phyloP scores from a whole-genome alignment of 2,797 vertebrate genomes.

The Platalea minor region DNA sequence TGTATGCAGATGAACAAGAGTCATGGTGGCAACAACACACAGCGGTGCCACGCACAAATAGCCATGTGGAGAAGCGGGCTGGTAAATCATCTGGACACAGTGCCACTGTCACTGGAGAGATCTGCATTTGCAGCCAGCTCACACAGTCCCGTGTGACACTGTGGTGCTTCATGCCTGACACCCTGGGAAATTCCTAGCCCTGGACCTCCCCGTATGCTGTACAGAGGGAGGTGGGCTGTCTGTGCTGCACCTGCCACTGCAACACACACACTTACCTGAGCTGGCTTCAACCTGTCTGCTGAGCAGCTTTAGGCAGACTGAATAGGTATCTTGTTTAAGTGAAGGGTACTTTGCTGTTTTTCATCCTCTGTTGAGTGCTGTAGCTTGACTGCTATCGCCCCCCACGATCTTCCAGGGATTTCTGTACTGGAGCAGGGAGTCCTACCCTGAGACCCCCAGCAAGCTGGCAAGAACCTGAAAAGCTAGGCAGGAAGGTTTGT shows the following conservation, averaged over 20 bases:
- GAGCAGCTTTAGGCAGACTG: neutral
- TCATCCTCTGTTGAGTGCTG: neutral
- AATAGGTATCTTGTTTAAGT: neutral
- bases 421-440: neutral
- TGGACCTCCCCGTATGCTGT: rapidly evolving
- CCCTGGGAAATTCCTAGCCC: neutral
- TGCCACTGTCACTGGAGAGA: neutral
- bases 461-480: neutral
- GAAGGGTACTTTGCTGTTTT: neutral
- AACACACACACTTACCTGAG: neutral
- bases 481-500: neutral
- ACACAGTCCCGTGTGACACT: rapidly evolving
- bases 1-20: rapidly evolving
- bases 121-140: neutral
- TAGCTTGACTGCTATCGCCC: neutral
- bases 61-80: neutral
- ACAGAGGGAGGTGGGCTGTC: neutral
- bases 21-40: rapidly evolving
- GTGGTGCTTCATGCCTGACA: neutral
- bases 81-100: neutral
- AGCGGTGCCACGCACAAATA: rapidly evolving
- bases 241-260: neutral
- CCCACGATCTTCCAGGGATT: neutral
- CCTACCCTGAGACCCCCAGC: rapidly evolving
- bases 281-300: neutral